These are phyloP conservation scores for Xestoiulus laeticollis DNA, from an alignment of 2,888 invertebrate genomes.

Conservation along the genomic window DNA sequence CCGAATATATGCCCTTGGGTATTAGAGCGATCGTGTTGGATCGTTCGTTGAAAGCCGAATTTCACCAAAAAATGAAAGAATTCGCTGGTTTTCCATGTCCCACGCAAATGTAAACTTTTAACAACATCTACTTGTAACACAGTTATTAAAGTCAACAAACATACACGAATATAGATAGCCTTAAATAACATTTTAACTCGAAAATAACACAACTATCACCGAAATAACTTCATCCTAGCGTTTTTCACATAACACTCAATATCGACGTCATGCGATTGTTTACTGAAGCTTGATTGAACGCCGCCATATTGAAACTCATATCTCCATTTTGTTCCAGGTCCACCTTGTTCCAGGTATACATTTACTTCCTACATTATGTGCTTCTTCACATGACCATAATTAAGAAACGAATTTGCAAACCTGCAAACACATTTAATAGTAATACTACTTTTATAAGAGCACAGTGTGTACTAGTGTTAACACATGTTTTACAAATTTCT, in stretches of 20 bases:
- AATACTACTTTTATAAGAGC: too few relatives aligned
- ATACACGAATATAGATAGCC: neutral
- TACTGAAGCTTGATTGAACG: neutral
- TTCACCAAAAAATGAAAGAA: slow-evolving; percentile 88
- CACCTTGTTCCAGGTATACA: too few relatives aligned
- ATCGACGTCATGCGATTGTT: neutral
- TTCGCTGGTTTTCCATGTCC: slow-evolving; percentile 64
- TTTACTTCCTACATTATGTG: too few relatives aligned
- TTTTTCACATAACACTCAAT: neutral
- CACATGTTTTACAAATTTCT: too few relatives aligned
- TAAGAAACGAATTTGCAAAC: too few relatives aligned
- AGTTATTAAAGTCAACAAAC: slow-evolving; percentile 41
- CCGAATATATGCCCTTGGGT: slow-evolving; percentile 97
- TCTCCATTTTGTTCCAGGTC: neutral
- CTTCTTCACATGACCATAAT: too few relatives aligned
- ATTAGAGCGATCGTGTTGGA: slow-evolving; percentile 81
- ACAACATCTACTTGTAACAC: neutral
- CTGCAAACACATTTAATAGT: too few relatives aligned
- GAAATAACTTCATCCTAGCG: slow-evolving; percentile 25
- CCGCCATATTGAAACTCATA: neutral
- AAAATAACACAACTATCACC: neutral
- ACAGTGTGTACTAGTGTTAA: too few relatives aligned
- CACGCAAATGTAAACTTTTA: slow-evolving; percentile 48
- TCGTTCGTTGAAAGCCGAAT: slow-evolving; percentile 97
- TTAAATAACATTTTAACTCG: slow-evolving; percentile 9